These are phyloP conservation scores for Ascidia mentula DNA, from an alignment of 23 tunicate species.

Conservation along the genomic window DNA sequence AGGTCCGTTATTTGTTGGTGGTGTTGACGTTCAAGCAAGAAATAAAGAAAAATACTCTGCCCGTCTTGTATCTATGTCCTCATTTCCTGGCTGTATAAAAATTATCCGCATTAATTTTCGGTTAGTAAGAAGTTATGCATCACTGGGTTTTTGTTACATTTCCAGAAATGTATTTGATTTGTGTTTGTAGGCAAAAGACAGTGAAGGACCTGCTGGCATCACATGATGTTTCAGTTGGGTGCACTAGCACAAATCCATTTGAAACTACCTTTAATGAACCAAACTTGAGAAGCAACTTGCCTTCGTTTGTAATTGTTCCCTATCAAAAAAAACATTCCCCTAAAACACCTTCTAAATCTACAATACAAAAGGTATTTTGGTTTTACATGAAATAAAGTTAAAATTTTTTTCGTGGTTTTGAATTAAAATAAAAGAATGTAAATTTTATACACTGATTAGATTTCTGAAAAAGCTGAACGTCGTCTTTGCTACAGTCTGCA, in stretches of 20 bases:
- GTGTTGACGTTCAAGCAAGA: conserved; percentile 31
- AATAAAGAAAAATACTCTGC: background rate
- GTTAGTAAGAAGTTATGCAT: conserved; percentile 11
- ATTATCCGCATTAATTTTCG: conserved; percentile 48
- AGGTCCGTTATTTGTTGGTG: conserved; percentile 65
- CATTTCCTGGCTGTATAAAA: conserved; percentile 87
- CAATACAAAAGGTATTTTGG: background rate
- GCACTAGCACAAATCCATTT: conserved; percentile 17
- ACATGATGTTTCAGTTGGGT: conserved; percentile 49
- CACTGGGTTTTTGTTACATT: background rate
- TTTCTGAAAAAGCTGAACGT: conserved; percentile 5
- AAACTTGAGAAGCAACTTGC: conserved; percentile 5
- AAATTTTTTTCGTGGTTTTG: background rate
- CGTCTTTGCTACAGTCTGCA: conserved; percentile 16
- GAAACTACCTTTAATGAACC: background rate
- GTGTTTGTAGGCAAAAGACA: conserved; percentile 31
- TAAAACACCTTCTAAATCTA: background rate
- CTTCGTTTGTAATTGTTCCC: conserved; percentile 49
- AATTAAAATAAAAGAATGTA: background rate
- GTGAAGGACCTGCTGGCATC: conserved; percentile 42
- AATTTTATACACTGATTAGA: background rate
- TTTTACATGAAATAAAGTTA: background rate
- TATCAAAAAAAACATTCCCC: background rate
- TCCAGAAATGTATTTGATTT: background rate
- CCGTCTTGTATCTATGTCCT: conserved; percentile 22